Base-by-base conservation (phyloP, 35 echinoderm and acorn worm species). In the Ophiothrix spiculata region DNA sequence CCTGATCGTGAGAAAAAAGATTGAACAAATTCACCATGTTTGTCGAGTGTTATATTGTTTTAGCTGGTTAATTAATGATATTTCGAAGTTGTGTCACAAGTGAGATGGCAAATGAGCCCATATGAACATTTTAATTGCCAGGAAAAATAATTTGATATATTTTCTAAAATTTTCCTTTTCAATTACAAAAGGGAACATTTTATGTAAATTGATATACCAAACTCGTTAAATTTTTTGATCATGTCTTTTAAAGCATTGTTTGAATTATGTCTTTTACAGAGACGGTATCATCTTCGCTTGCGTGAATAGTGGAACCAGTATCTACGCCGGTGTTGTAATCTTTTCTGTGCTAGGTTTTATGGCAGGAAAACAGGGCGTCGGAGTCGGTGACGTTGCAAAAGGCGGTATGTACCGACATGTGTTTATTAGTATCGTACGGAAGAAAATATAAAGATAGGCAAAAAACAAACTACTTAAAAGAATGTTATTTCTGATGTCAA, bases 311-410 rank as follows among this genome's bases (percentile, higher is more conserved):
- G 93, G 88, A 17, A 95, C 93, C 31, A 95, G 93, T 85, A 80
- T 95, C 13, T 95, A 85, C 32, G 84, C 88, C 35, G 93, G 93
- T 1, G 63, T 95, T 46, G 93, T 95, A 1, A 95, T 95, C 33
- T 95, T 96, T 32, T 88, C 93, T 10, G 87, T 92, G 31, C 82
- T 96, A 1, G 93, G 93, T 0, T 96, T 96, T 35, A 96, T 96
- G 93, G 90, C 93, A 33, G 86, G 69, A 39, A 91, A 86, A 32
- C 86, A 96, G 38, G 86, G 77, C 25, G 77, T 88, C 31, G 37
- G 17, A 0, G 86, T 96, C 13, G 89, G 79, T 1, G 93, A 96
- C 25, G 93, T 96, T 33, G 93, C 90, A 82, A 80, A 80, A 46
- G 91, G 89, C 80, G 93, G 93, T 96, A 92, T 10, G 42, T 49